A percentile compares a stretch with the other conserved stretches of the same genome.
Evolutionary conservation across 2,113 vertebrate species (phyloP).

Genomic region (Nymphicus hollandicus): DNA sequence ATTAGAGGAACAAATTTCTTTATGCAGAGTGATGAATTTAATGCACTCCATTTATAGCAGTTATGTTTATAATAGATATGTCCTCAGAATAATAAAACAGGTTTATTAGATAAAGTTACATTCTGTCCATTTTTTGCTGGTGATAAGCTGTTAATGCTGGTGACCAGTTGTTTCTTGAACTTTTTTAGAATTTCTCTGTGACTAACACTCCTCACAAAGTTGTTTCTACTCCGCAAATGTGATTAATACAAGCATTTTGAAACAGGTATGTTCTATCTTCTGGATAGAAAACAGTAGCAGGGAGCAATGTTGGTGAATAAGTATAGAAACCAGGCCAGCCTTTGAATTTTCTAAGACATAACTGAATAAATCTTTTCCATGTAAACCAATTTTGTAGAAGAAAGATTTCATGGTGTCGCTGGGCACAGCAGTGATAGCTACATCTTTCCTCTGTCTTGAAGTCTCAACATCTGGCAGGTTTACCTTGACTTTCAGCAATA

Average conservation of each 20-base stretch:
- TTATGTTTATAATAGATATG: not conserved
- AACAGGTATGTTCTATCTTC: not conserved
- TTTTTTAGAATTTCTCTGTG: not conserved
- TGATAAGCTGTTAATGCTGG: conserved; percentile 21
- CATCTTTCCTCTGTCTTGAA: conserved; percentile 40
- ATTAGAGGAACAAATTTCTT: not conserved
- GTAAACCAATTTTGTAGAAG: conserved; percentile 53
- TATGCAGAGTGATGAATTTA: not conserved
- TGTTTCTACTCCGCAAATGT: not conserved
- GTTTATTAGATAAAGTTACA: conserved; percentile 55
- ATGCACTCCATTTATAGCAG: not conserved
- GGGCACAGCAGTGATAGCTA: conserved; percentile 33
- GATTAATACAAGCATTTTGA: not conserved
- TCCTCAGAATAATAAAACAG: conserved; percentile 37
- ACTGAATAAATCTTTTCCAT: conserved; percentile 47
- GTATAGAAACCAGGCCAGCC: conserved; percentile 36
- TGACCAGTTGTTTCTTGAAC: conserved; percentile 14
- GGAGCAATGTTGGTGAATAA: conserved; percentile 31
- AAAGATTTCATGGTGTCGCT: conserved; percentile 40
- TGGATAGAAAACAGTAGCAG: conserved; percentile 54
- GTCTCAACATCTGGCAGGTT: conserved; percentile 46
- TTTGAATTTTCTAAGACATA: conserved; percentile 50
- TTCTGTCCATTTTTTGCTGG: conserved; percentile 37
- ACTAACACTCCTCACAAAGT: not conserved
- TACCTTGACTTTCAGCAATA: conserved; percentile 53